Percentiles rank a stretch among this genome's conserved stretches.
These are phyloP conservation scores for Lucilia cuprina DNA, from an alignment of 1,140 invertebrate genomes.

Conservation along the genomic window DNA sequence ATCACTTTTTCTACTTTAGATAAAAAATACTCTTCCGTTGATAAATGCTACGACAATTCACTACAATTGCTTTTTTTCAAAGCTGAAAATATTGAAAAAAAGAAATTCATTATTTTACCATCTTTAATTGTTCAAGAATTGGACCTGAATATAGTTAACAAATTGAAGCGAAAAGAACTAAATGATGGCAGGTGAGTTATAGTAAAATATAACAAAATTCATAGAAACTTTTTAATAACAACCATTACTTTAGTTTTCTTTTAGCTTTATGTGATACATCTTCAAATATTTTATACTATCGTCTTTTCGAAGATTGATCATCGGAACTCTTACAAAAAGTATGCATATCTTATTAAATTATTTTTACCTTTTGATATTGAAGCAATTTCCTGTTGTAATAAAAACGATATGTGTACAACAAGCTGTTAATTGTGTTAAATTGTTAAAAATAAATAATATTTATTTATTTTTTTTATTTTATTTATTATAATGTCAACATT, in stretches of 20 bases:
- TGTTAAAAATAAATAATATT: conserved; percentile 3
- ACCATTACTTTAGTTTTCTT: background rate
- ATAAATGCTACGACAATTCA: background rate
- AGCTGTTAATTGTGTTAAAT: too few relatives aligned
- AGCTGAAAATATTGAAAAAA: background rate
- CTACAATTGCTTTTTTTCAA: background rate
- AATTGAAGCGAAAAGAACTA: background rate
- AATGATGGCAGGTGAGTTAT: background rate
- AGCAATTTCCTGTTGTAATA: background rate
- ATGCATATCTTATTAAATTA: too few relatives aligned
- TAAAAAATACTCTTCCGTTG: background rate
- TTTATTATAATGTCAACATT: background rate
- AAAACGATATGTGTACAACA: background rate
- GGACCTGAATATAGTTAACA: background rate
- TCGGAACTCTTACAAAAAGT: background rate
- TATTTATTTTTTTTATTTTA: background rate
- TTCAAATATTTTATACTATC: conserved; percentile 1
- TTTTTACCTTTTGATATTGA: too few relatives aligned
- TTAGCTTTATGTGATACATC: background rate
- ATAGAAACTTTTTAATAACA: background rate
- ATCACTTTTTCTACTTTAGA: background rate
- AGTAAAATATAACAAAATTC: background rate
- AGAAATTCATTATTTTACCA: background rate
- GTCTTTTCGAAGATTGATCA: background rate
- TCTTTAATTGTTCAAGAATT: background rate